Percentiles rank a stretch among this genome's conserved stretches.
phyloP scores from a whole-genome alignment of 2,113 vertebrate species.

The Lamprotornis superbus region DNA sequence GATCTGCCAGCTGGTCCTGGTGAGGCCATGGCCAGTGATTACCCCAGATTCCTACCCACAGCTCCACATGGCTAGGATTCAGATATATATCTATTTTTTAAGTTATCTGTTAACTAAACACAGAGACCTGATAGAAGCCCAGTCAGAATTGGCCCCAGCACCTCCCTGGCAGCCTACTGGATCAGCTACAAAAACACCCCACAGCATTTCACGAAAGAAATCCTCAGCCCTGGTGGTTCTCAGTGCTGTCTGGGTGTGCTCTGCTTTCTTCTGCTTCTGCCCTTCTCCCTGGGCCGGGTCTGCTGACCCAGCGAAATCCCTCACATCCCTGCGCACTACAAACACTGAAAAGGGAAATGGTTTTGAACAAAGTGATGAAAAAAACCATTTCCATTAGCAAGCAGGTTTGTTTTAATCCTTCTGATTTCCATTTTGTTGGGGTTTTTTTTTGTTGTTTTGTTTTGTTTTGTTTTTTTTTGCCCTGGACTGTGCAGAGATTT shows the following conservation, averaged over 20 bases:
- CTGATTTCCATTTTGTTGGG: not conserved
- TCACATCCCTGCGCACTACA: not conserved
- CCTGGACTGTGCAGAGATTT: not conserved
- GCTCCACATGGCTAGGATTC: not conserved
- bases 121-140: not conserved
- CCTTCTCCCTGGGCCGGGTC: not conserved
- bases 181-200: not conserved
- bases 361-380: not conserved
- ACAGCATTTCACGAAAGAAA: not conserved
- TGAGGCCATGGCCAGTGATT: fast-evolving
- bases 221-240: not conserved
- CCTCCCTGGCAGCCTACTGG: not conserved
- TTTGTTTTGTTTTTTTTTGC: not conserved
- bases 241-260: not conserved
- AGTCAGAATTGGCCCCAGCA: fast-evolving
- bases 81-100: not conserved
- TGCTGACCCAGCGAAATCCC: constrained; percentile 20
- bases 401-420: not conserved
- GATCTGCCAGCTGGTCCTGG: no score
- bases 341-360: not conserved
- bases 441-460: no score
- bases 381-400: not conserved
- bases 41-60: no score
- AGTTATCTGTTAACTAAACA: not conserved
- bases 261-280: not conserved